phyloP scores from a whole-genome alignment of 1,140 invertebrate genomes.

The Mercenaria mercenaria region DNA sequence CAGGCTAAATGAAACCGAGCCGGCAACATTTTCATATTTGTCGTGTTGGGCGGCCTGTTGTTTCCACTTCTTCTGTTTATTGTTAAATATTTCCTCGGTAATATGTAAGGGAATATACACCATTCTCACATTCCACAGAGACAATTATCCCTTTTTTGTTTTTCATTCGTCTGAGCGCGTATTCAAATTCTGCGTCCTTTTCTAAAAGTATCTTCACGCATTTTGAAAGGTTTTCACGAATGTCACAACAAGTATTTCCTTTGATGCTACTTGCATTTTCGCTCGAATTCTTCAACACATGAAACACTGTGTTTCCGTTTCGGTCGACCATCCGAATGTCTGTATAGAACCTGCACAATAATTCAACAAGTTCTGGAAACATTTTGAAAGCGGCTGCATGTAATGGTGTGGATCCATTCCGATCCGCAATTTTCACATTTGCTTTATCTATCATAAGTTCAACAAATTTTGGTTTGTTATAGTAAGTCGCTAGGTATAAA shows the following conservation, averaged over 20 bases:
- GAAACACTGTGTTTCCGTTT: not conserved
- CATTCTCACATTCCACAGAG: too few species aligned
- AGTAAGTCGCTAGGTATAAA: not conserved
- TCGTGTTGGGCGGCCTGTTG: too few species aligned
- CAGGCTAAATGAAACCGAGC: not conserved
- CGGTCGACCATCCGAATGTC: slow-evolving; percentile 1
- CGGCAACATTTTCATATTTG: too few species aligned
- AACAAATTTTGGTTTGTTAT: not conserved
- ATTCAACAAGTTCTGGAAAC: not conserved
- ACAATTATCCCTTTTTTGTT: not conserved
- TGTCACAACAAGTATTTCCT: not conserved
- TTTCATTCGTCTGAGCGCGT: not conserved
- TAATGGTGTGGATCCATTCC: not conserved
- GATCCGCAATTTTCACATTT: not conserved
- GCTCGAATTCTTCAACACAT: not conserved
- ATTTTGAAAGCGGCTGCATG: slow-evolving; percentile 27
- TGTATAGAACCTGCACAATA: not conserved
- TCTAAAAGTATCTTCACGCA: not conserved
- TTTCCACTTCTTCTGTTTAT: too few species aligned
- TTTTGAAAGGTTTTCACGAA: not conserved
- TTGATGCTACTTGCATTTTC: not conserved
- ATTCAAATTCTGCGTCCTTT: not conserved
- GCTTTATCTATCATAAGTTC: not conserved
- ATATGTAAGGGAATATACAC: too few species aligned
- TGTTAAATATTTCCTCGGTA: too few species aligned